A percentile compares a stretch with the other conserved stretches of the same genome.
Conservation (phyloP, 2,888 invertebrate genomes). For the Nasonovia ribisnigri region DNA sequence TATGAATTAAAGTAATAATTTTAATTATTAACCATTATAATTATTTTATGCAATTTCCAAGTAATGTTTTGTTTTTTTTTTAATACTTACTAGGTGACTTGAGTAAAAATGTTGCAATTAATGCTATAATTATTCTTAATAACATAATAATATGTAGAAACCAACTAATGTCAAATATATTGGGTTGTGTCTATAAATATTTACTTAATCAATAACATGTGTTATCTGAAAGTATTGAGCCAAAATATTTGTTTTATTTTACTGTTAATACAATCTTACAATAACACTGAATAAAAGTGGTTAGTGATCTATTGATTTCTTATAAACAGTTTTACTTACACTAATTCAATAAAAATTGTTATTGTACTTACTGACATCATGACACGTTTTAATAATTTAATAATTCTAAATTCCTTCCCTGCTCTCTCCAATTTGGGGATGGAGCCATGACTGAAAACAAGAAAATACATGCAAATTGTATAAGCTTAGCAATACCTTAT, state of each 20-base stretch:
- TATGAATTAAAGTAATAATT: not conserved
- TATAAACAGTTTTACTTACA: not conserved
- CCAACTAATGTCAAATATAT: not conserved
- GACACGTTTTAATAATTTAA: not conserved
- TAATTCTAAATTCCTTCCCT: not conserved
- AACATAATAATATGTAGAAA: not conserved
- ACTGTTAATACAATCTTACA: not conserved
- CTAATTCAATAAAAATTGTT: not conserved
- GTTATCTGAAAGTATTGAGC: not conserved
- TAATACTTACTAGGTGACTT: not conserved
- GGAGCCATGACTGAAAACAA: too few species aligned
- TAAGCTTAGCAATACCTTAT: not conserved
- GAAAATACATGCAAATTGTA: not conserved
- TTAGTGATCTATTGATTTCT: not conserved
- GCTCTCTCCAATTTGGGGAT: too few species aligned
- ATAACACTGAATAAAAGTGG: not conserved
- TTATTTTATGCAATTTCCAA: not conserved
- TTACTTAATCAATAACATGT: not conserved
- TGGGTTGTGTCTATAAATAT: not conserved
- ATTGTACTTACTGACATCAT: not conserved
- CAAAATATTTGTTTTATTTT: not conserved
- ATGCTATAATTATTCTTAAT: not conserved
- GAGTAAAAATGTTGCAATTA: not conserved
- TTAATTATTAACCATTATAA: not conserved
- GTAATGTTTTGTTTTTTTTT: not conserved